Evolutionary conservation across 2,888 invertebrate genomes (phyloP).

Genomic region (Papilio elwesi): DNA sequence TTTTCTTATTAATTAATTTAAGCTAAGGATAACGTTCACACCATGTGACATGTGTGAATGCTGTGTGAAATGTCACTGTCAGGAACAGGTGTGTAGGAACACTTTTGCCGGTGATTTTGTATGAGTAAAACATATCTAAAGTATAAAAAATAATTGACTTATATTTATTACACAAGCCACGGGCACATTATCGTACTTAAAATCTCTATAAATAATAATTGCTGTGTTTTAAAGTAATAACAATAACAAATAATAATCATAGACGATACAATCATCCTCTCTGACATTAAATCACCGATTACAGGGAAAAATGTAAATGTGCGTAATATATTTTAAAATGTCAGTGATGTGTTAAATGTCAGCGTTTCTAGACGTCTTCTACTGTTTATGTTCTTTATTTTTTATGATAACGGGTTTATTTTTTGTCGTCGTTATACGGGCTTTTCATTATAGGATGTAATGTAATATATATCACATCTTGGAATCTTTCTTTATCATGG

Average conservation of each 20-base stretch:
- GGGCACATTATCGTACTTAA: not conserved
- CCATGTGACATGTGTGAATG: no score
- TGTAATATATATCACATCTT: no score
- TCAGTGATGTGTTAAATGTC: constrained; percentile 36
- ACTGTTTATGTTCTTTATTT: not conserved
- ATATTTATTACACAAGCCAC: no score
- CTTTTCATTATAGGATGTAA: no score
- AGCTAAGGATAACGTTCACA: no score
- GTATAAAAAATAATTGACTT: no score
- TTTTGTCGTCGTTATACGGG: not conserved
- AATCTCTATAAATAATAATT: not conserved
- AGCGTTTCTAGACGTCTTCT: constrained; percentile 17
- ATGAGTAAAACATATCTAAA: no score
- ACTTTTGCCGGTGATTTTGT: no score
- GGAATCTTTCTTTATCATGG: no score
- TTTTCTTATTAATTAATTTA: no score
- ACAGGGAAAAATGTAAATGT: constrained; percentile 9
- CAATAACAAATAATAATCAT: not conserved
- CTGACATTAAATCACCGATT: constrained; percentile 27
- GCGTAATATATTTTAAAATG: constrained; percentile 28
- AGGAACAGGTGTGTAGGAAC: no score
- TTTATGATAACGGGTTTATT: constrained; percentile 21
- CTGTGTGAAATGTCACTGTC: no score
- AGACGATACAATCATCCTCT: not conserved
- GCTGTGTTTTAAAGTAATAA: not conserved